These are phyloP conservation scores for Mylabris phalerata DNA, from an alignment of 1,140 invertebrate species.

Conservation along the genomic window DNA sequence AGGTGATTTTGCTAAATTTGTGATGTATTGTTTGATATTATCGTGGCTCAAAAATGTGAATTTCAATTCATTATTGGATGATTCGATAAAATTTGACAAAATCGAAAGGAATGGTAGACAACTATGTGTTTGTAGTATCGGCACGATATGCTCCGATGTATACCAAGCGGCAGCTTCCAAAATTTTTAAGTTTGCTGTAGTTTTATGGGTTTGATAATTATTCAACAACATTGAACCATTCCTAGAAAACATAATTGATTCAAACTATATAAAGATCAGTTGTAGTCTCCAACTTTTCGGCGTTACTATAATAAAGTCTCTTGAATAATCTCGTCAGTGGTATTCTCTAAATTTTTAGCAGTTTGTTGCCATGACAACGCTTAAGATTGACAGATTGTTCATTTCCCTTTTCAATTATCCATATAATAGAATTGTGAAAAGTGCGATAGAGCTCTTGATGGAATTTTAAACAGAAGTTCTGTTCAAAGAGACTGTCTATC, in stretches of 20 bases:
- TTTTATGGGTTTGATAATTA: conserved; percentile 43
- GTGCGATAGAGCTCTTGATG: no score
- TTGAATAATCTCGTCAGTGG: no score
- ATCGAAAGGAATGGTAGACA: conserved; percentile 46
- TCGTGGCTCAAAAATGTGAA: conserved; percentile 34
- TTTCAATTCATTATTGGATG: conserved; percentile 30
- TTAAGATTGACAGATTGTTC: no score
- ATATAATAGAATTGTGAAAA: no score
- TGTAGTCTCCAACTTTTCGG: no score
- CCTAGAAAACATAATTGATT: conserved; percentile 31
- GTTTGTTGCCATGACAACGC: no score
- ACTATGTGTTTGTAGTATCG: conserved; percentile 44
- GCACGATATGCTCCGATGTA: conserved; percentile 45
- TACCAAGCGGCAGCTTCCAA: conserved; percentile 43
- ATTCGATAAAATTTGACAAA: conserved; percentile 39
- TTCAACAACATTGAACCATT: conserved; percentile 45
- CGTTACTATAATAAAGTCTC: no score
- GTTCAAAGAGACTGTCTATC: no score
- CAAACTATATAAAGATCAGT: background rate
- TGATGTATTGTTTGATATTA: conserved; percentile 32
- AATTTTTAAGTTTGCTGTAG: conserved; percentile 36
- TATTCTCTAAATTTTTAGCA: no score
- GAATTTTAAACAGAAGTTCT: no score
- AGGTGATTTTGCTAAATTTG: conserved; percentile 16
- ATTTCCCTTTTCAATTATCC: no score